Conservation (phyloP, 2,888 invertebrate species). For the Heliconius ethilla region DNA sequence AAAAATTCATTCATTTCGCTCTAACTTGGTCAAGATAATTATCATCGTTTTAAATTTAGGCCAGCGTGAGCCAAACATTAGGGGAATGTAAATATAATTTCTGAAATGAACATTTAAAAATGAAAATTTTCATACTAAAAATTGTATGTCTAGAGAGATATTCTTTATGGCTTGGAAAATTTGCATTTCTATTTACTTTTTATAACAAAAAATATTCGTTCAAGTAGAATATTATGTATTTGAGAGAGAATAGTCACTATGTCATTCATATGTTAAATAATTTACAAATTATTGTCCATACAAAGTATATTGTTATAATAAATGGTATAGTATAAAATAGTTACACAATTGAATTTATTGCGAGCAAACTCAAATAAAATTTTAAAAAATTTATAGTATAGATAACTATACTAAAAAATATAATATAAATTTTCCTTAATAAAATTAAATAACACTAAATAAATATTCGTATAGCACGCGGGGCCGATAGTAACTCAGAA, state of each 20-base stretch:
- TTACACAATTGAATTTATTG: not conserved
- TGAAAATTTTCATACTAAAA: slow-evolving; percentile 32
- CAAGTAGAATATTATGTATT: not conserved
- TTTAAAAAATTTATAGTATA: no score
- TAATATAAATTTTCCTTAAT: no score
- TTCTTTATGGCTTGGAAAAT: slow-evolving; percentile 11
- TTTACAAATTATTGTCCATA: not conserved
- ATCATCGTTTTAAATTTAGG: slow-evolving; percentile 41
- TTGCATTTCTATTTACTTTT: slow-evolving; percentile 6
- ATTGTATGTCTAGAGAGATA: slow-evolving; percentile 27
- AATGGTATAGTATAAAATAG: not conserved
- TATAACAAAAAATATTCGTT: not conserved
- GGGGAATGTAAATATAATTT: slow-evolving; percentile 41
- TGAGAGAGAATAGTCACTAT: not conserved
- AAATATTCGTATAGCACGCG: no score
- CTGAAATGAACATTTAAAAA: slow-evolving; percentile 35
- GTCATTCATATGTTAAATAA: not conserved
- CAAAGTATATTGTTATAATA: no score
- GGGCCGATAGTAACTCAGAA: no score
- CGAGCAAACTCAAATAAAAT: no score
- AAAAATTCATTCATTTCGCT: slow-evolving; percentile 13
- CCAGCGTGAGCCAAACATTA: slow-evolving; percentile 38
- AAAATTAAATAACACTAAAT: no score
- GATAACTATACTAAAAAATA: no score
- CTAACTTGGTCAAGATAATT: slow-evolving; percentile 35